Evolutionary conservation across 2,797 vertebrate genomes (phyloP), one percentile per base, ranked within the genome.

Genomic region (Chromobotia macracanthus): DNA sequence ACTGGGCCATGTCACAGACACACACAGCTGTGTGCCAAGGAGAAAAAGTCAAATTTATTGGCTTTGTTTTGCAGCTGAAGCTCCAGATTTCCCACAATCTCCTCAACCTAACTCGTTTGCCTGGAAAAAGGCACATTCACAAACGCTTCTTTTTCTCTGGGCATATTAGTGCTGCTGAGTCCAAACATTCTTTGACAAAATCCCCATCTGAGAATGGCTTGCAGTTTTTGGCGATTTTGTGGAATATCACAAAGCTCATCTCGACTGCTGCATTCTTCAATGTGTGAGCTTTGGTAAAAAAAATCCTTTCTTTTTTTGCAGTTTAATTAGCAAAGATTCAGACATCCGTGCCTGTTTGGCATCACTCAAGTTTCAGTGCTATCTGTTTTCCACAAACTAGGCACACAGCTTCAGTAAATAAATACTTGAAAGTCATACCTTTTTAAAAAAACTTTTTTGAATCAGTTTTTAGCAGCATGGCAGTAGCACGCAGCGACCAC

Each of bases 281-380:
- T 56, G 55, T 56, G 15, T 56, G 55, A 56, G 21, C 19, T 7
- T 23, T 56, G 1, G 19, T 56, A n/a, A 56, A 56, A 56, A 23
- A 56, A 1, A 31, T 11, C 19, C 2, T 55, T 55, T n/a, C 6
- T 55, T n/a, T 5, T 19, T 19, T 55, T 79, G 28, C 23, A 55
- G 73, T 6, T 66, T 53, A 35, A 46, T 46, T 38, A 66, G n/a
- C 46, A 41, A 55, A 41, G 79, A 88, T 80, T 19, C 75, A 86
- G 84, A 88, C 82, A 82, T n/a, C 6, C n/a, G n/a, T 3, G 3
- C 16, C 16, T 72, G 86, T 86, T 87, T 85, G 75, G 71, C 82
- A 85, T 84, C 18, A 46, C 38, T 48, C 71, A 61, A 2, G 21
- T 31, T 56, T n/a, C 71, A 44, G 35, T 23, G 51, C 55, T 1